A percentile compares a stretch with the other conserved stretches of the same genome.
Evolutionary conservation across 2,797 vertebrate genomes (phyloP).

Genomic region (Gambelia wislizenii): DNA sequence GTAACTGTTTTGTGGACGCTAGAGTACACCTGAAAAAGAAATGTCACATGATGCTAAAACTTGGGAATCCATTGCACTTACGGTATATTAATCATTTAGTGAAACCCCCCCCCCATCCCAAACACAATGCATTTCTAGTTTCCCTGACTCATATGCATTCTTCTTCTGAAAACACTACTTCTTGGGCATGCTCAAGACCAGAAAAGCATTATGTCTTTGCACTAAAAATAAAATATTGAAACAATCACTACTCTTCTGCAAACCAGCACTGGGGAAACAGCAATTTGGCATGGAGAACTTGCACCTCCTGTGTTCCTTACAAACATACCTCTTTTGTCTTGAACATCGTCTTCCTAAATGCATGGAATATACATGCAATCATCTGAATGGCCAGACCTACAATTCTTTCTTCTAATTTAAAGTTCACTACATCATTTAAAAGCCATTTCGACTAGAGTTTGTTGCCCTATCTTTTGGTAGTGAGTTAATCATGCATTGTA

Average conservation of each 20-base stretch:
- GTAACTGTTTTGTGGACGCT: background rate
- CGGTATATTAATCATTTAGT: background rate
- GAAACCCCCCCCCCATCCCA: background rate
- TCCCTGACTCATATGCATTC: background rate
- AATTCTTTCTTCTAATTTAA: background rate
- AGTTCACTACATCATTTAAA: background rate
- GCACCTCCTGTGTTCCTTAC: too few species aligned
- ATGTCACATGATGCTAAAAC: background rate
- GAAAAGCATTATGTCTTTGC: background rate
- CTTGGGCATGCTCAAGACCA: background rate
- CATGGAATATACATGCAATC: background rate
- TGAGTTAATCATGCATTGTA: background rate
- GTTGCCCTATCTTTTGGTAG: background rate
- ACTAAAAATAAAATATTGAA: too few species aligned
- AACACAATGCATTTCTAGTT: background rate
- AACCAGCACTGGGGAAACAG: too few species aligned
- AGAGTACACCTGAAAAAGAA: background rate
- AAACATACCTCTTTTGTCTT: too few species aligned
- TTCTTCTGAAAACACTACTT: background rate
- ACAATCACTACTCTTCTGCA: background rate
- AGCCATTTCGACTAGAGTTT: background rate
- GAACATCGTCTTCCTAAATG: too few species aligned
- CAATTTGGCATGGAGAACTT: background rate
- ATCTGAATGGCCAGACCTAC: background rate
- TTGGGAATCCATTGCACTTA: background rate